Conservation (phyloP, 2,888 invertebrate genomes). For the Spisula subtruncata region DNA sequence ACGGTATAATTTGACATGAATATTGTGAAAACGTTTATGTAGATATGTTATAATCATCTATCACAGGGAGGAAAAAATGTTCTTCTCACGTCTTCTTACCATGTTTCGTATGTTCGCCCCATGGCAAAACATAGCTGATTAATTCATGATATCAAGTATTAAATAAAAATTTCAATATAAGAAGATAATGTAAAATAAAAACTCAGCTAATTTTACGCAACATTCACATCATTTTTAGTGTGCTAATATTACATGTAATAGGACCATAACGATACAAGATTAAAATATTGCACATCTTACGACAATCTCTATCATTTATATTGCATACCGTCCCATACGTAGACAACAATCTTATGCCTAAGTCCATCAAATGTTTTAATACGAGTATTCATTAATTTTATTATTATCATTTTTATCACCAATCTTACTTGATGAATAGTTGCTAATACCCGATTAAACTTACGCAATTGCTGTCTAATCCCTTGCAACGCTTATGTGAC, state of each 20-base stretch:
- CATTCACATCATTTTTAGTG: not conserved
- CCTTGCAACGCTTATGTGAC: too few species aligned
- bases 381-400: too few species aligned
- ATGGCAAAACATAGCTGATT: constrained; percentile 2
- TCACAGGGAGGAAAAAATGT: not conserved
- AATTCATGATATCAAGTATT: constrained; percentile 23
- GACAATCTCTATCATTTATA: not conserved
- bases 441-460: too few species aligned
- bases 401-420: too few species aligned
- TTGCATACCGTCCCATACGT: too few species aligned
- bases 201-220: not conserved
- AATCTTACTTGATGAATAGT: too few species aligned
- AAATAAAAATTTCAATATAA: constrained; percentile 22
- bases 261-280: not conserved
- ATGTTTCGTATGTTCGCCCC: not conserved
- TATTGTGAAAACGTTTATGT: constrained; percentile 13
- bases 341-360: too few species aligned
- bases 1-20: constrained; percentile 10
- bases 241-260: not conserved
- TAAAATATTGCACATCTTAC: not conserved
- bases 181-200: not conserved
- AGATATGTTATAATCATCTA: not conserved
- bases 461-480: too few species aligned
- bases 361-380: too few species aligned
- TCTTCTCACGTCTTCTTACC: not conserved